Conservation (phyloP, 2,888 invertebrate genomes). For the Chrysolina haemoptera region DNA sequence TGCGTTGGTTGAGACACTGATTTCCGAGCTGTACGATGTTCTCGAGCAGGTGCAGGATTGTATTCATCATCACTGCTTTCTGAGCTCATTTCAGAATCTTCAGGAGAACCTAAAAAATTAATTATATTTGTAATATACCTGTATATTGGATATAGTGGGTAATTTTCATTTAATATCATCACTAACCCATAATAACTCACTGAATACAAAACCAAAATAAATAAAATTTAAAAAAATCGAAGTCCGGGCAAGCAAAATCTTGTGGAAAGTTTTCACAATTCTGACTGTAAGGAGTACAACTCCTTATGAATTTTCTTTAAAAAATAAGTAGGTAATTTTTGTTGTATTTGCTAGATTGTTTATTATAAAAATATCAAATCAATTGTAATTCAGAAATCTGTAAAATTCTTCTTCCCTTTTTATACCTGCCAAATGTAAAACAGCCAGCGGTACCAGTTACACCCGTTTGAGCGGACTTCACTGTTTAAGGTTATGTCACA, state of each 20-base stretch:
- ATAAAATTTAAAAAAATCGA: neutral
- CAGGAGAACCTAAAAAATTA: neutral
- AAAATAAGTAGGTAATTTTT: no score
- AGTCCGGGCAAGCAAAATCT: neutral
- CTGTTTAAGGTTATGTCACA: no score
- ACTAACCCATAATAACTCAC: constrained; percentile 14
- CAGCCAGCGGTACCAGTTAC: no score
- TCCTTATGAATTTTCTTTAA: no score
- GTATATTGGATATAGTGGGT: neutral
- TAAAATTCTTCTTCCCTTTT: no score
- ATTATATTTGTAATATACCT: neutral
- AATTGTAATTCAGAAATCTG: no score
- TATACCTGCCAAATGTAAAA: no score
- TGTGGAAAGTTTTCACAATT: no score
- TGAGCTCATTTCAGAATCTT: constrained; percentile 37
- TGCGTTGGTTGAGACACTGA: constrained; percentile 50
- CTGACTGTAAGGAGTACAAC: no score
- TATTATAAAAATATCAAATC: no score
- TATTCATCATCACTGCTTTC: constrained; percentile 57
- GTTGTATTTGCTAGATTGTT: no score
- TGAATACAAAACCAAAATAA: neutral
- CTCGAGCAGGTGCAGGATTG: constrained; percentile 45
- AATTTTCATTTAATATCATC: neutral
- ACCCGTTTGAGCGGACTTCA: no score
- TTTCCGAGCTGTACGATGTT: constrained; percentile 59